phyloP scores from a whole-genome alignment of 2,888 invertebrate species.

The Agrilus biguttatus region DNA sequence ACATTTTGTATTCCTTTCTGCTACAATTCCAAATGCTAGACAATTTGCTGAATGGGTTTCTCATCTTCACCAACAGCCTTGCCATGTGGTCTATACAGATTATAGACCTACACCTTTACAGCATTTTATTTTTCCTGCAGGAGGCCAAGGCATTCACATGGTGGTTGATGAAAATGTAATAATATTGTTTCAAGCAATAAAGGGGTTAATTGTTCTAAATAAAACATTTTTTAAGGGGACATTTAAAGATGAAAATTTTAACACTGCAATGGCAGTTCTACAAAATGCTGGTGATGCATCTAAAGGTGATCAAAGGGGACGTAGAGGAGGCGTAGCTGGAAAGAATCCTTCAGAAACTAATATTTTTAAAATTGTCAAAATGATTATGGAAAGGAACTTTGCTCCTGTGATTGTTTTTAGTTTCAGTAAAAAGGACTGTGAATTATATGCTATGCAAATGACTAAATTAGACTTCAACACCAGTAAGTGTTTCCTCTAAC shows the following conservation, averaged over 20 bases:
- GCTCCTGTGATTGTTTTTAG: conserved; percentile 98
- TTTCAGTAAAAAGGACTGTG: conserved; percentile 98
- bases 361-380: conserved; percentile 94
- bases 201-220: background rate
- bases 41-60: conserved; percentile 94
- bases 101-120: conserved; percentile 94
- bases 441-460: conserved; percentile 92
- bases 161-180: conserved; percentile 80
- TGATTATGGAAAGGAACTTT: conserved; percentile 97
- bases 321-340: conserved; percentile 55
- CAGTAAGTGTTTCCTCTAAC: conserved; percentile 31
- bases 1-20: conserved; percentile 96
- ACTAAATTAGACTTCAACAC: conserved; percentile 94
- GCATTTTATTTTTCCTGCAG: conserved; percentile 95
- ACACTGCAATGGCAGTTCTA: conserved; percentile 88
- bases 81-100: conserved; percentile 98
- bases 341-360: conserved; percentile 56
- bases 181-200: conserved; percentile 2
- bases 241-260: conserved; percentile 96
- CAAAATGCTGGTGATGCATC: conserved; percentile 65
- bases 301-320: conserved; percentile 66
- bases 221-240: conserved; percentile 47
- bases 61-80: conserved; percentile 88
- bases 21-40: conserved; percentile 96
- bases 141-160: conserved; percentile 90